Evolutionary conservation across 2,888 invertebrate species (phyloP), one percentile per base, ranked within the genome.

Genomic region (Venustoraphidia nigricollis): DNA sequence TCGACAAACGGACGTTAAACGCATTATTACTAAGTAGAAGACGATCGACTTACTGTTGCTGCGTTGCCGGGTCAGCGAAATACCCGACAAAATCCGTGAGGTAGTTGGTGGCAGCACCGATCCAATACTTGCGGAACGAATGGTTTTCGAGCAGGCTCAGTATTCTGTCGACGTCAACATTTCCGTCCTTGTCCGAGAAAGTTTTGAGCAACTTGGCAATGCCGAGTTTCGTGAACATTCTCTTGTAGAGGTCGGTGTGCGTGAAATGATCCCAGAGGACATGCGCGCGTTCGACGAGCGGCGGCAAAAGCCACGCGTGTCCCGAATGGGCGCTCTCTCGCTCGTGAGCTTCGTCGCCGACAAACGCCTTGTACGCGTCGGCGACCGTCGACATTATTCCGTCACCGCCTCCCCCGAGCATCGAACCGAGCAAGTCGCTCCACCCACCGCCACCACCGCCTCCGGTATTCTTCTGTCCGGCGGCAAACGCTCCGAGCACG

Each of bases 61-160:
- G 84, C 8, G 81, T 82, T 51, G 77, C 76, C 2, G 88, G 86
- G 58, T 88, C 82, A 0, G 87, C 77, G 14, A 86, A 61, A 54
- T 84, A 79, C 14, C 83, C 76, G 35, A 84, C 75, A 71, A 81
- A 77, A 48, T 83, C 81, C 0, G 85, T 83, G 52, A 89, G 67
- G 59, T 83, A 84, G 52, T 77, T 75, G 2, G 87, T 83, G 9
- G 85, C 75, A 6, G 79, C 76, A 57, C 79, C 79, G 54, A 89
- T 83, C 89, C 89, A 89, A 53, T 83, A 78, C 44, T 83, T 75
- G 53, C 89, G 76, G 58, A 87, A 82, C 43, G 81, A 78, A 49
- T 83, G 84, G 61, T 88, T 87, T 60, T 89, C 86, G 55, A 90
- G 76, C 55, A 83, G 80, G 57, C 81, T 82, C 55, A 86, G 75